Conservation (phyloP, 2,113 vertebrate genomes). For the Charadrius vociferus region DNA sequence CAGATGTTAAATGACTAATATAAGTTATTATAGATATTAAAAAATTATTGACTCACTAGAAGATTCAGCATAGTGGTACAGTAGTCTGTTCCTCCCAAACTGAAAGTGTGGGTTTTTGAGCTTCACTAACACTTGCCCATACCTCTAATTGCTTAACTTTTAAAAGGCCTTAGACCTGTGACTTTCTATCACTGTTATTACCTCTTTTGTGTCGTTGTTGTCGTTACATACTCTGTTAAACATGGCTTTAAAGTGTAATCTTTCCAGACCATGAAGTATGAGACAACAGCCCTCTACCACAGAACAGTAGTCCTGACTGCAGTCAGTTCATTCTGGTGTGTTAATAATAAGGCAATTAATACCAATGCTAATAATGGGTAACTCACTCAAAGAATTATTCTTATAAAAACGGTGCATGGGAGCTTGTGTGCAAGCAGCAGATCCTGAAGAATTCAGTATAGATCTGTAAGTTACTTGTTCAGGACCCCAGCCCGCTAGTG, state of each 20-base stretch:
- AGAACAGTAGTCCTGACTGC: background rate
- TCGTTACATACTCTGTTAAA: background rate
- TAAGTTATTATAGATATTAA: background rate
- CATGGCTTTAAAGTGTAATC: background rate
- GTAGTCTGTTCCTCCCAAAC: background rate
- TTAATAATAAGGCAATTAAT: background rate
- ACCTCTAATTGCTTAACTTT: background rate
- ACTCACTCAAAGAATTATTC: background rate
- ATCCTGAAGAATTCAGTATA: background rate
- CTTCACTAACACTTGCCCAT: background rate
- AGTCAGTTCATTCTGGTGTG: background rate
- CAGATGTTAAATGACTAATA: background rate
- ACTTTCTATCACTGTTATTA: background rate
- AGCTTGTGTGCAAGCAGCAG: background rate
- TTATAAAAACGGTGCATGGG: background rate
- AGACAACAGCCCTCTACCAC: background rate
- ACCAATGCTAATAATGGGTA: background rate
- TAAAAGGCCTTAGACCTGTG: background rate
- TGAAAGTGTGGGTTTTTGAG: background rate
- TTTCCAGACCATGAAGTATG: background rate
- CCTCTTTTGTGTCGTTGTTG: background rate
- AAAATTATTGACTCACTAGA: background rate
- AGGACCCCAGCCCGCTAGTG: background rate
- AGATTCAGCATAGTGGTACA: background rate
- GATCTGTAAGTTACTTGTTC: background rate